Evolutionary conservation across 2,113 vertebrate genomes (phyloP).

Genomic region (Brachyistius frenatus): DNA sequence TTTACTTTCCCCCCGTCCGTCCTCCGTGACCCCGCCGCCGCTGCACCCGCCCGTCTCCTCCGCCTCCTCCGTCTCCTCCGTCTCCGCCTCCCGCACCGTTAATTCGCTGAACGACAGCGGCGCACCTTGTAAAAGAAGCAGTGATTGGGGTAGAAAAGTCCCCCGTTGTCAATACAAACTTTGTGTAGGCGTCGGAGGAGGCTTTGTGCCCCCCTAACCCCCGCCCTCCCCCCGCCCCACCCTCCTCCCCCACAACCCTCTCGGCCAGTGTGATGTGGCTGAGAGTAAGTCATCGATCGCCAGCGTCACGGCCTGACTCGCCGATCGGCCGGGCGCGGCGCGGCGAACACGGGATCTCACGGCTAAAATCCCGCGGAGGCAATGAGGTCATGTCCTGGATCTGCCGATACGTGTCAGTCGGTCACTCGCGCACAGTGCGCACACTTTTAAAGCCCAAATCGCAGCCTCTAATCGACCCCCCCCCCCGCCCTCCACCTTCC

Average conservation of each 20-base stretch:
- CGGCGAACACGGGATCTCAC: slow-evolving; percentile 30
- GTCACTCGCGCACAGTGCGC: not conserved
- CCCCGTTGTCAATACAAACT: slow-evolving; percentile 58
- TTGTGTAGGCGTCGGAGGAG: slow-evolving; percentile 56
- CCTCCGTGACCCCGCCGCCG: not conserved
- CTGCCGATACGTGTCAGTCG: slow-evolving; percentile 48
- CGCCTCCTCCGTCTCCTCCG: slow-evolving; percentile 6
- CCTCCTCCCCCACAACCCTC: slow-evolving; percentile 30
- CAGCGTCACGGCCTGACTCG: slow-evolving; percentile 33
- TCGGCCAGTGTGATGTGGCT: slow-evolving; percentile 42
- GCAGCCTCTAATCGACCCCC: not conserved
- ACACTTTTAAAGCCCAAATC: not conserved
- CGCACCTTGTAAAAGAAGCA: slow-evolving; percentile 55
- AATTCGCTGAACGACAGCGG: slow-evolving; percentile 55
- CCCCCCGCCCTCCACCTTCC: too few species aligned
- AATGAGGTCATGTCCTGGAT: slow-evolving; percentile 46
- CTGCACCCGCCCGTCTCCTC: slow-evolving; percentile 5
- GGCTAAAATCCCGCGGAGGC: slow-evolving; percentile 47
- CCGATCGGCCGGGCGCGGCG: slow-evolving; percentile 53
- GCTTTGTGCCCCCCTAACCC: slow-evolving; percentile 59
- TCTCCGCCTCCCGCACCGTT: slow-evolving; percentile 18
- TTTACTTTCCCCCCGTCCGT: slow-evolving; percentile 36
- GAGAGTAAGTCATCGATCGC: slow-evolving; percentile 64
- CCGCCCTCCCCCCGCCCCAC: too few species aligned
- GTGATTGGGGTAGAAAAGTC: slow-evolving; percentile 67